phyloP scores from a whole-genome alignment of 2,888 invertebrate genomes.

The Acrobasis consociella region DNA sequence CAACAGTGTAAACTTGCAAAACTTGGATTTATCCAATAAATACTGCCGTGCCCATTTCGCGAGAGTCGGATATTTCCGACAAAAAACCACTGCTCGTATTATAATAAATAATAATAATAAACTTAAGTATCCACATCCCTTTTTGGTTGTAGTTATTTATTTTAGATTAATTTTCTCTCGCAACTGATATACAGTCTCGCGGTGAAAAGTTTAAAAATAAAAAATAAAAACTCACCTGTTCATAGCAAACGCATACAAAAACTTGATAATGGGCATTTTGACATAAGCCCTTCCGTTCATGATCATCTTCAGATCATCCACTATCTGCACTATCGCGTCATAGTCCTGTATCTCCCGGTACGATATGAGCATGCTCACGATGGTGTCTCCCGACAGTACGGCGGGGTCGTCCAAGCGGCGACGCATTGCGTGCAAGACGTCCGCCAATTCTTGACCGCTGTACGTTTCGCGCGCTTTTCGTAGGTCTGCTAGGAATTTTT shows the following conservation, averaged over 20 bases:
- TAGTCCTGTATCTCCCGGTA: conserved; percentile 97
- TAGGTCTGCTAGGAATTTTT: conserved; percentile 97
- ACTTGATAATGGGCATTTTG: conserved; percentile 94
- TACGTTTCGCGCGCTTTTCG: conserved; percentile 95
- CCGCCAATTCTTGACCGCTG: conserved; percentile 90
- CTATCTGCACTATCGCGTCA: conserved; percentile 98
- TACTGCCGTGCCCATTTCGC: too few species aligned
- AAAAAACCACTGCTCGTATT: too few species aligned
- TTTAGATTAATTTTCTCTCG: too few species aligned
- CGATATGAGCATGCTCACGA: conserved; percentile 96
- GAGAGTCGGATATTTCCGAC: too few species aligned
- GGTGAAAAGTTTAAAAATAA: too few species aligned
- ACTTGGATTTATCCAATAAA: too few species aligned
- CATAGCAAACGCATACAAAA: conserved; percentile 97
- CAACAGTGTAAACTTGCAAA: too few species aligned
- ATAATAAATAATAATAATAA: too few species aligned
- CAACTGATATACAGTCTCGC: too few species aligned
- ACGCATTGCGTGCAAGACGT: conserved; percentile 93
- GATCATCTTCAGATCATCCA: conserved; percentile 95
- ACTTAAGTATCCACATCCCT: too few species aligned
- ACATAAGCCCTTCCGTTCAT: conserved; percentile 94
- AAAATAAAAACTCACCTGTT: conserved; percentile 86
- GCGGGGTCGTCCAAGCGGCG: conserved; percentile 98
- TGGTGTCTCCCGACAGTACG: conserved; percentile 97
- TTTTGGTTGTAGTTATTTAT: too few species aligned